phyloP scores from a whole-genome alignment of 2,888 invertebrate genomes.

The Blastobasis adustella region DNA sequence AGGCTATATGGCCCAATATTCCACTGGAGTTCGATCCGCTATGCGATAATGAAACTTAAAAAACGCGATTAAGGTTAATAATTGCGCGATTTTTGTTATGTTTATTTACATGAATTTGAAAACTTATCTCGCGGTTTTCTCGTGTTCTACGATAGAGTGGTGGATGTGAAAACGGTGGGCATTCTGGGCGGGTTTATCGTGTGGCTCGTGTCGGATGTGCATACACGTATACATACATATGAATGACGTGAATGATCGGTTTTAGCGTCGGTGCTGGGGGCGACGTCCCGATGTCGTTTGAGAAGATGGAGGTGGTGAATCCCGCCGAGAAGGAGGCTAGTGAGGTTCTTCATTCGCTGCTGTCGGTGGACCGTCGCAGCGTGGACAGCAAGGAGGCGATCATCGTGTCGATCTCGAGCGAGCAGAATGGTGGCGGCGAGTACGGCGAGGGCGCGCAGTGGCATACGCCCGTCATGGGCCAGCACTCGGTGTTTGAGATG shows the following conservation, averaged over 20 bases:
- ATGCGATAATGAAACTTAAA: constrained; percentile 77
- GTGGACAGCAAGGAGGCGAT: constrained; percentile 73
- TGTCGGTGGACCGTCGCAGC: constrained; percentile 79
- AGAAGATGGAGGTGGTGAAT: constrained; percentile 78
- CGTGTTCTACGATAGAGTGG: constrained; percentile 41
- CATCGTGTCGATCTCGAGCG: constrained; percentile 61
- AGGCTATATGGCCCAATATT: constrained; percentile 77
- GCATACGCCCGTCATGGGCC: constrained; percentile 77
- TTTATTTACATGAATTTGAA: constrained; percentile 76
- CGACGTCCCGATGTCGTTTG: constrained; percentile 50
- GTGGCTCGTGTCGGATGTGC: constrained; percentile 44
- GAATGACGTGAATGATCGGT: constrained; percentile 65
- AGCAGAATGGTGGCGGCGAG: constrained; percentile 63
- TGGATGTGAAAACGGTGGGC: constrained; percentile 28
- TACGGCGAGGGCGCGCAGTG: constrained; percentile 76
- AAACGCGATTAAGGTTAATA: constrained; percentile 77
- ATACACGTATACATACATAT: constrained; percentile 67
- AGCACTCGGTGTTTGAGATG: constrained; percentile 69
- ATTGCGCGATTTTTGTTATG: constrained; percentile 76
- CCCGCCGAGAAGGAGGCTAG: constrained; percentile 82
- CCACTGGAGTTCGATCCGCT: constrained; percentile 76
- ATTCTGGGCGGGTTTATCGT: constrained; percentile 58
- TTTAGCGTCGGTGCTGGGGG: constrained; percentile 46
- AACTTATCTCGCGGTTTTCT: constrained; percentile 71
- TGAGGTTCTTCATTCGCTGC: constrained; percentile 79